phyloP scores from a whole-genome alignment of 2,888 invertebrate species.

The Cheilosia impressa region DNA sequence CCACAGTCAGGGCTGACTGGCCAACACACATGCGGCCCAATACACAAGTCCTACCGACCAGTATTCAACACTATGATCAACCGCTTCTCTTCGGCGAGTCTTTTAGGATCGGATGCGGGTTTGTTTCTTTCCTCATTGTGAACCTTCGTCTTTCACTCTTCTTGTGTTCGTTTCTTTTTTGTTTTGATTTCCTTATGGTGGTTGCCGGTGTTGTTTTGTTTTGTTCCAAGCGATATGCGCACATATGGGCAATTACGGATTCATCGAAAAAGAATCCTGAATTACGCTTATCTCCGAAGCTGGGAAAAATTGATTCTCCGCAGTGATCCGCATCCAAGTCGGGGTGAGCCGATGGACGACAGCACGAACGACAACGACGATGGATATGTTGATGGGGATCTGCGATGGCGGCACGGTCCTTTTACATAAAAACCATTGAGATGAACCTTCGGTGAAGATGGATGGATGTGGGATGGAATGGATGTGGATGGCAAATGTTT shows the following conservation, averaged over 20 bases:
- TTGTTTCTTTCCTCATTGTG: constrained; percentile 36
- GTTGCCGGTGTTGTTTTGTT: constrained; percentile 63
- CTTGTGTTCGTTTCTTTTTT: neutral
- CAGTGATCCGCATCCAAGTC: constrained; percentile 43
- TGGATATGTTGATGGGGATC: constrained; percentile 60
- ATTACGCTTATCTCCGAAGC: constrained; percentile 72
- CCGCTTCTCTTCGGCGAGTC: constrained; percentile 63
- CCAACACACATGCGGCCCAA: neutral
- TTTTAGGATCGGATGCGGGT: constrained; percentile 51
- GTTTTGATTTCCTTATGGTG: constrained; percentile 21
- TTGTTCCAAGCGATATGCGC: constrained; percentile 67
- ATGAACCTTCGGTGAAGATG: constrained; percentile 73
- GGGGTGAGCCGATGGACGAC: constrained; percentile 39
- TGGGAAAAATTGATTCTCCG: constrained; percentile 71
- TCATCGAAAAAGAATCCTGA: constrained; percentile 75
- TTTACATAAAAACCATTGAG: constrained; percentile 60
- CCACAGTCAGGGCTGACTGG: constrained; percentile 30
- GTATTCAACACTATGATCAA: constrained; percentile 31
- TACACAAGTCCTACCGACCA: neutral
- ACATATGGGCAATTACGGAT: constrained; percentile 75
- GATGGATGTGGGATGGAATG: constrained; percentile 73
- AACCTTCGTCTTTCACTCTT: constrained; percentile 49
- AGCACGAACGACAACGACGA: constrained; percentile 17
- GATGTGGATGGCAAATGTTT: constrained; percentile 50
- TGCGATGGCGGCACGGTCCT: constrained; percentile 63